phyloP scores from a whole-genome alignment of 2,888 invertebrate species.

The Rhodophaea formosa region DNA sequence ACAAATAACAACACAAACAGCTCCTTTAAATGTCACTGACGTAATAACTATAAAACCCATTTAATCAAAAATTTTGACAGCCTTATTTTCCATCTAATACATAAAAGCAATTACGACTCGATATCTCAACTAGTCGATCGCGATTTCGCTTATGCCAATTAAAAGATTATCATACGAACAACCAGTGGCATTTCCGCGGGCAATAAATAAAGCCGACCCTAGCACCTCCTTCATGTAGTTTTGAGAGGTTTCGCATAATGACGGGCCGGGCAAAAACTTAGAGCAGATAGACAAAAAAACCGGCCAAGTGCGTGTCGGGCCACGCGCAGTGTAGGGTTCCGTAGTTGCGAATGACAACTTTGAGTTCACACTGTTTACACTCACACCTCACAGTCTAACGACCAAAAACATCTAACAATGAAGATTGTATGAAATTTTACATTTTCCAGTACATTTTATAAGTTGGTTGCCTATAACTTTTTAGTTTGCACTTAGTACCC shows the following conservation, averaged over 20 bases:
- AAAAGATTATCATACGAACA: slow-evolving; percentile 41
- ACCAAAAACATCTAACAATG: too few species aligned
- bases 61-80: background rate
- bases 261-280: slow-evolving; percentile 43
- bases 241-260: slow-evolving; percentile 52
- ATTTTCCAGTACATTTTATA: too few species aligned
- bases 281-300: slow-evolving; percentile 31
- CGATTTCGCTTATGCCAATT: slow-evolving; percentile 22
- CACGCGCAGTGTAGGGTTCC: too few species aligned
- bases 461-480: too few species aligned
- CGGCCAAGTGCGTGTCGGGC: too few species aligned
- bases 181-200: slow-evolving; percentile 51
- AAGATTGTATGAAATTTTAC: too few species aligned
- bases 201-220: slow-evolving; percentile 37
- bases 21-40: too few species aligned
- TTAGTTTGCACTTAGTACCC: too few species aligned
- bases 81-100: background rate
- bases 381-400: too few species aligned
- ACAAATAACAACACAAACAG: too few species aligned
- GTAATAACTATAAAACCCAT: background rate
- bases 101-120: slow-evolving; percentile 3
- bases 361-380: too few species aligned
- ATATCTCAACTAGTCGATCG: background rate
- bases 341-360: too few species aligned
- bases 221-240: slow-evolving; percentile 42